Base-by-base conservation (phyloP, 2,888 invertebrate species). In the Blastobasis lacticolella region DNA sequence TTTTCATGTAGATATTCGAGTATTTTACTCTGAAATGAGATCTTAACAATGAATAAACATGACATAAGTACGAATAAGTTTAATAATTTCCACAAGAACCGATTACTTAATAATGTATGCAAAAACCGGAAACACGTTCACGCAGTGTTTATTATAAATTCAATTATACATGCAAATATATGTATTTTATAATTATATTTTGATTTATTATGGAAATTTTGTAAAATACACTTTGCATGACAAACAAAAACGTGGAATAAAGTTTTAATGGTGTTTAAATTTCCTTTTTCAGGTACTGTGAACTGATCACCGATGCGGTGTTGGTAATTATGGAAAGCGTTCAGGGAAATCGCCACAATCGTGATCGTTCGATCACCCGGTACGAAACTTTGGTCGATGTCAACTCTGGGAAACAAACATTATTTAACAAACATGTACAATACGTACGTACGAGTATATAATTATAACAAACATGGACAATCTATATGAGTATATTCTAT, bases 221-320 rank as follows among this genome's bases (percentile, higher is more conserved):
- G 51, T 54, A 60, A 62, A 68, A 66, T 66, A 55, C 55, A 48
- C 38, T 44, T 49, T 7, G 10, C 23, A 23, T 23, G 9, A 40
- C 5, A 38, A 40, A 48, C 10, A 48, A 23, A 23, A 23, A 23
- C 23, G 23, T 23, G 23, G 23, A 23, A 23, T 23, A 23, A 23
- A 23, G 23, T 23, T 23, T 23, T 23, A 23, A 23, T 23, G 23
- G 23, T 23, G 8, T 50, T 50, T 46, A 47, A 47, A 42, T 52
- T 54, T 60, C 63, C 45, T 57, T 56, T 61, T 64, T 69, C 74
- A 75, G 75, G 75, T 75, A 75, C 69, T 61, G 23, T 23, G 23
- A 23, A 51, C 53, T 50, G 47, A 47, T 52, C 6, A 37, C 38
- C 51, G 46, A 48, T 46, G 51, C 50, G 36, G 55, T 38, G 42